Base-by-base conservation (phyloP, 1,140 invertebrate genomes). In the Drosophila arizonae region DNA sequence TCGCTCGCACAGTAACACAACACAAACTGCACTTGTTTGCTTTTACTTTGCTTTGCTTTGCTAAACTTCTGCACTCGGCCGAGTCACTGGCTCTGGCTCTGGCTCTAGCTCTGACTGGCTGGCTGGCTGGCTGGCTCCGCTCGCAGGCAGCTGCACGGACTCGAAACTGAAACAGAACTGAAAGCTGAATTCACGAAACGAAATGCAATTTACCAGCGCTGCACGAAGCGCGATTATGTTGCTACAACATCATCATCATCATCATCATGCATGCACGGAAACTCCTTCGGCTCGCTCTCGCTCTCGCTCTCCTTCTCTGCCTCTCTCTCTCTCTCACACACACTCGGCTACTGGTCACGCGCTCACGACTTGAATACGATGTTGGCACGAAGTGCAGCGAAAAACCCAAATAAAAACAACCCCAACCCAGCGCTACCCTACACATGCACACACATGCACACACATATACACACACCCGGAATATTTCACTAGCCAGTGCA, bases 121-220 rank as follows among this genome's bases (percentile, higher is more conserved):
- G 43, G 21, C 70, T 55, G 13, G 8, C 62, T 28, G 60, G 50
- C 54, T 67, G 62, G 57, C 73, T 81, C 68, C 82, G 79, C 71
- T 73, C 57, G 65, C 57, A 76, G 67, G 54, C 72, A 80, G 72
- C 82, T 87, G 82, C 82, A 86, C 72, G 79, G 79, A 87, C 79
- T 82, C 79, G 79, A 79, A 79, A 87, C 82, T 82, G 67, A 87
- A 81, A 72, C 80, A 76, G 79, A 88, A 87, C 84, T 88, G 76
- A 87, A 78, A 17, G 30, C 41, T 26, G 28, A 69, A 54, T n/a
- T 4, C 24, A 48, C 15, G 30, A 43, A 54, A 45, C 80, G 76
- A 72, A 78, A 82, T 86, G 82, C 82, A 86, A 65, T 87, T 86
- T 70, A 30, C 72, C 63, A 46, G 50, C 66, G 48, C 39, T 77